Evolutionary conservation across 2,113 vertebrate genomes (phyloP), one percentile per base, ranked within the genome.

Genomic region (Solea solea): DNA sequence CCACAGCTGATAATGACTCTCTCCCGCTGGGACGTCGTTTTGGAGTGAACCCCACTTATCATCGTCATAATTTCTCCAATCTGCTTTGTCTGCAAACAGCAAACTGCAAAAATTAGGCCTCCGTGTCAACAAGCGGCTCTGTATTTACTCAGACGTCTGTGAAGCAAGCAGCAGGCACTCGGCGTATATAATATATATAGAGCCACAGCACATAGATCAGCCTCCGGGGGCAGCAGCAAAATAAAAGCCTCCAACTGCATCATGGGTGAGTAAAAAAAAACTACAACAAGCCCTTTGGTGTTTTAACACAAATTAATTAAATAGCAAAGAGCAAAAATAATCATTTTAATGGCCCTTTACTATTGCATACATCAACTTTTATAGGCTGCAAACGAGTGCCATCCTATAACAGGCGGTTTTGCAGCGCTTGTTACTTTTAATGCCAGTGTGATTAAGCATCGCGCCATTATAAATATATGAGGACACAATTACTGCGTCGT

Each of bases 141-240:
- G 40, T 88, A 74, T 91, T 89, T 82, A 83, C 80, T 76, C 85
- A 86, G 76, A 90, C 83, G 67, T 86, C 86, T 67, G 69, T 80
- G 81, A 86, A 72, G 74, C 69, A 61, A 54, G 10, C 44, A 72
- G 74, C 69, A 61, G 57, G 10, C 44, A 9, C 44, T 15, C 50
- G 59, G 40, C 10, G 7, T 34, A 9, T 2, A 2, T 2, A 13
- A 41, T 34, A 3, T 34, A 67, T 44, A 28, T 2, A 56, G 78
- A 76, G 1, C 3, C 50, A n/a, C 0, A 44, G 41, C 50, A 13
- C 58, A 82, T 28, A 69, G 76, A 77, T 59, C 51, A 7, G 50
- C 60, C 39, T 69, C 1, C 3, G 14, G 15, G 28, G 5, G 14
- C 10, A 34, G 34, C 34, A 34, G 34, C 45, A 13, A 5, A 13